Percentiles rank a stretch among this genome's conserved stretches.
phyloP scores from a whole-genome alignment of 2,888 invertebrate species.

The Silvanus unidentatus region DNA sequence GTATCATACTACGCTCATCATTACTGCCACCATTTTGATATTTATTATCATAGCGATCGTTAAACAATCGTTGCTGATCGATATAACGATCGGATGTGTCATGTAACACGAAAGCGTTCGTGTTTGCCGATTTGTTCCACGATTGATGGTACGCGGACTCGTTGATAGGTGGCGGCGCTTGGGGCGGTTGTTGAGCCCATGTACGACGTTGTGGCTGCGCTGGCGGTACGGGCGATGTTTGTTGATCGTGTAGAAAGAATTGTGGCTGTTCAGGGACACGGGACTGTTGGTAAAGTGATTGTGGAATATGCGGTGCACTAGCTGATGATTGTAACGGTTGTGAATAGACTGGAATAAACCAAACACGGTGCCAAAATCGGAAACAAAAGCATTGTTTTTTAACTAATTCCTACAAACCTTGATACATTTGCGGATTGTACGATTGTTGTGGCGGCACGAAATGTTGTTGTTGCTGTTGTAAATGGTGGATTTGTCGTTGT shows the following conservation, averaged over 20 bases:
- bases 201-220: slow-evolving; percentile 51
- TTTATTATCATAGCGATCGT: slow-evolving; percentile 11
- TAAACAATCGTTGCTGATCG: not conserved
- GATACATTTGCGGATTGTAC: slow-evolving; percentile 50
- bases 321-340: slow-evolving; percentile 40
- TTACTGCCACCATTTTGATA: slow-evolving; percentile 35
- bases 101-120: slow-evolving; percentile 59
- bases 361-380: not conserved
- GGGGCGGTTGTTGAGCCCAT: slow-evolving; percentile 51
- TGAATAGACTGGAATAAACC: slow-evolving; percentile 24
- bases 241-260: slow-evolving; percentile 71
- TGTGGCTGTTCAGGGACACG: slow-evolving; percentile 51
- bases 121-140: slow-evolving; percentile 40
- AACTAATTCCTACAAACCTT: slow-evolving; percentile 44
- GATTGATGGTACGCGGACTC: slow-evolving; percentile 33
- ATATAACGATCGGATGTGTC: slow-evolving; percentile 42
- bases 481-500: slow-evolving; percentile 45
- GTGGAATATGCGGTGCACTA: slow-evolving; percentile 48
- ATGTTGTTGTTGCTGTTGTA: slow-evolving; percentile 36
- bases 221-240: slow-evolving; percentile 45
- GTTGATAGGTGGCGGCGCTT: slow-evolving; percentile 20
- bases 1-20: slow-evolving; percentile 45
- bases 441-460: slow-evolving; percentile 33
- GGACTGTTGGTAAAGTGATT: slow-evolving; percentile 52
- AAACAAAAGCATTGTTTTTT: not conserved